Evolutionary conservation across 2,113 vertebrate genomes (phyloP).

Genomic region (Delphinus delphis): DNA sequence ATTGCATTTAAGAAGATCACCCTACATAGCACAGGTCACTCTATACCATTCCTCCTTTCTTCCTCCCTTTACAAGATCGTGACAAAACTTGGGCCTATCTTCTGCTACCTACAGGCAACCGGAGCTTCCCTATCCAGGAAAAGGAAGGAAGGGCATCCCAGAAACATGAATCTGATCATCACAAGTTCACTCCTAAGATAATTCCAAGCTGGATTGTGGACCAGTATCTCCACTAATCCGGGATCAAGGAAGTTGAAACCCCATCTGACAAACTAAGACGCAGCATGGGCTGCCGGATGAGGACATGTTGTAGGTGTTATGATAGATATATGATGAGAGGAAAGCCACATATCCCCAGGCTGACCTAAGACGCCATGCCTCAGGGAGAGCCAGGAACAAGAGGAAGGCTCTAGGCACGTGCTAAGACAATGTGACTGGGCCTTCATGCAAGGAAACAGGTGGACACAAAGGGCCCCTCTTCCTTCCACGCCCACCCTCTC

Average conservation of each 20-base stretch:
- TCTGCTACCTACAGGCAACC: not conserved
- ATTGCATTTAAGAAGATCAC: not conserved
- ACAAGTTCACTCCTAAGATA: not conserved
- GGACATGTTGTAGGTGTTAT: fast-evolving
- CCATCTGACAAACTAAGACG: not conserved
- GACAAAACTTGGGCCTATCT: not conserved
- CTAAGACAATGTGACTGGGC: fast-evolving
- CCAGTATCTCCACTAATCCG: too few relatives aligned
- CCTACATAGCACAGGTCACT: not conserved
- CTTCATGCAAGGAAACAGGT: not conserved
- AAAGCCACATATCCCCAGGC: too few relatives aligned
- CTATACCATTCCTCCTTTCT: too few relatives aligned
- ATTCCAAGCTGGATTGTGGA: not conserved
- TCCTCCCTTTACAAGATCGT: not conserved
- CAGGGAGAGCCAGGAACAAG: too few relatives aligned
- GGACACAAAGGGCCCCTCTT: fast-evolving
- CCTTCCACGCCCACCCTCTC: not conserved
- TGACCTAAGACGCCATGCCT: fast-evolving
- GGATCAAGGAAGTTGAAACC: not conserved
- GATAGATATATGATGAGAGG: too few relatives aligned
- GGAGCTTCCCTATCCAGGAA: not conserved
- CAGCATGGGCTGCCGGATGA: not conserved
- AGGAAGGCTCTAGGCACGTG: too few relatives aligned
- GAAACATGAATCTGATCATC: not conserved
- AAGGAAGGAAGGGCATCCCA: not conserved